Evolutionary conservation across 2,888 invertebrate species (phyloP), one percentile per base, ranked within the genome.

Genomic region (Apamea crenata): DNA sequence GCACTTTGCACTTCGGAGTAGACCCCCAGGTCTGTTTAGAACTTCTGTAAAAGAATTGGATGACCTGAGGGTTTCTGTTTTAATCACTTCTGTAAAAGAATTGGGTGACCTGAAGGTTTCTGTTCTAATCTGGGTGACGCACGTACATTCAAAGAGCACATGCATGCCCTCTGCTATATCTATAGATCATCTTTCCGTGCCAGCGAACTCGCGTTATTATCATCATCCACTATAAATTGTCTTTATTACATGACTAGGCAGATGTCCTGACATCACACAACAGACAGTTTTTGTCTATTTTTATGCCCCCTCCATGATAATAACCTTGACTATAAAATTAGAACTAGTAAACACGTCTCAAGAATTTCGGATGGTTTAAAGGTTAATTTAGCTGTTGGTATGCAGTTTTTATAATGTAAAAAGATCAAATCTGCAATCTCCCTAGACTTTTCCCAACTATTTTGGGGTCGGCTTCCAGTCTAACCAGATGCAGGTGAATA

Each of bases 241-340:
- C 8, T 59, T 40, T 66, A 65, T 71, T 59, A 70, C 32, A 61
- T 67, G 4, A 66, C 50, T 77, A 36, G 2, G 12, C 50, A 59
- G 16, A 21, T 12, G 1, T 44, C n/a, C n/a, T 47, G 56, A 56
- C 44, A 36, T 53, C 50, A 70, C 16, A 53, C 25, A 8, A 50
- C 50, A 70, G 50, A 36, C 47, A 32, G 4, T 47, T 78, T 65
- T 61, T 25, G 29, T 53, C 84, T 79, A 79, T 84, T 74, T 84
- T 79, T 79, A 73, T 84, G 65, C 40, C 21, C 69, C 29, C 40
- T 67, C 73, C 71, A 79, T 80, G 61, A 74, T 67, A 66, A 36
- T 79, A 70, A 79, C 74, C 80, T 84, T 84, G 74, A 66, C 50
- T 61, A 47, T 70, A 78, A 44, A 78, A 6, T 65, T 47, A 74